phyloP scores from a whole-genome alignment of 2,888 invertebrate species.

The Theretra japonica region DNA sequence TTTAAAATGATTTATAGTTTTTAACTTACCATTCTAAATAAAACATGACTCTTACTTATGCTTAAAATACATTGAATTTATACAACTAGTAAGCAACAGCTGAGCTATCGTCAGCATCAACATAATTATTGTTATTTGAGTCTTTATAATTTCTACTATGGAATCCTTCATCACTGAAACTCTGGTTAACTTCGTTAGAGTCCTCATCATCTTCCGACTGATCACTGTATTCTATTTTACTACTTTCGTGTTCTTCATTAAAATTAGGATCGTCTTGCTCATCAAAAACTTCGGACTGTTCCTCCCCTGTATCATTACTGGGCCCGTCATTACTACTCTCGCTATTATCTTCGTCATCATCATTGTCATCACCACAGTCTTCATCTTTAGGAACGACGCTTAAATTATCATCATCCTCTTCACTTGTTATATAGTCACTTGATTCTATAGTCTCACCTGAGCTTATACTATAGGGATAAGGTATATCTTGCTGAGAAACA shows the following conservation, averaged over 20 bases:
- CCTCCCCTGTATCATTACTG: slow-evolving; percentile 26
- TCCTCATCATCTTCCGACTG: slow-evolving; percentile 49
- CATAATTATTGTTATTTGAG: slow-evolving; percentile 63
- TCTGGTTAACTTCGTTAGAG: slow-evolving; percentile 51
- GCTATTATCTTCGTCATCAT: slow-evolving; percentile 40
- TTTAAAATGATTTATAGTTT: slow-evolving; percentile 9
- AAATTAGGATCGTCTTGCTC: slow-evolving; percentile 29
- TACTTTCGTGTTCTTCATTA: slow-evolving; percentile 15
- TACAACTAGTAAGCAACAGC: slow-evolving; percentile 62
- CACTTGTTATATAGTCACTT: slow-evolving; percentile 36
- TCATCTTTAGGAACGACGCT: slow-evolving; percentile 44
- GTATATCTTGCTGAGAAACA: slow-evolving; percentile 35
- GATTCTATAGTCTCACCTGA: slow-evolving; percentile 35
- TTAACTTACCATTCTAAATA: slow-evolving; percentile 1
- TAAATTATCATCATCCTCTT: slow-evolving; percentile 41
- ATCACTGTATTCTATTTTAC: slow-evolving; percentile 34
- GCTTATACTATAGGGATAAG: slow-evolving; percentile 31
- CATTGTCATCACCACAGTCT: slow-evolving; percentile 42
- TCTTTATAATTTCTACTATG: slow-evolving; percentile 55
- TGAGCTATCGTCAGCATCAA: slow-evolving; percentile 60
- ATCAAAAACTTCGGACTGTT: slow-evolving; percentile 30
- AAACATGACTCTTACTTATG: slow-evolving; percentile 14
- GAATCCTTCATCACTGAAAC: slow-evolving; percentile 60
- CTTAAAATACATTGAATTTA: slow-evolving; percentile 17
- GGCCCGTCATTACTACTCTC: slow-evolving; percentile 32